Evolutionary conservation across 2,113 vertebrate genomes (phyloP).

Genomic region (Bos indicus): DNA sequence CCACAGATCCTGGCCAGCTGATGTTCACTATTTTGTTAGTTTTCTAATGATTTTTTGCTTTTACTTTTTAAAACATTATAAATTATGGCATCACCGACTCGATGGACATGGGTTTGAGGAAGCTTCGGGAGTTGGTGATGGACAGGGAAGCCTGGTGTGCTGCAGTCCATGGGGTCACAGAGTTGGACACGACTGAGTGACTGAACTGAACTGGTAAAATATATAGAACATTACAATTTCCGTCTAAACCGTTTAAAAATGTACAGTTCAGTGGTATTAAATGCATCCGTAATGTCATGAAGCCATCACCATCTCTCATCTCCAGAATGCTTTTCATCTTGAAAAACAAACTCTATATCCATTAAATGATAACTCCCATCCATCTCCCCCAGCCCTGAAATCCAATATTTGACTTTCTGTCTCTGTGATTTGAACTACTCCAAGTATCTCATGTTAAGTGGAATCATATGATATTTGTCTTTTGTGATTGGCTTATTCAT

Average conservation of each 20-base stretch:
- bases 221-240: background rate
- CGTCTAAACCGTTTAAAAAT: background rate
- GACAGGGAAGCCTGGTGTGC: background rate
- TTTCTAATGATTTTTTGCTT: background rate
- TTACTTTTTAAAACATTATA: background rate
- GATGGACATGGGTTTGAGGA: background rate
- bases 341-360: background rate
- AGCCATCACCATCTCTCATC: background rate
- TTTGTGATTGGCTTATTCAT: background rate
- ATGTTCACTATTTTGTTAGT: background rate
- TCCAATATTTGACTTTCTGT: background rate
- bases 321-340: background rate
- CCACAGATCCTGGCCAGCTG: background rate
- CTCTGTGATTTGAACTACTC: background rate
- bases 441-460: background rate
- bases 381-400: background rate
- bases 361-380: background rate
- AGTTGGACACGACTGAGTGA: background rate
- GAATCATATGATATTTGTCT: background rate
- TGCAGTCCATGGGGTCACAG: background rate
- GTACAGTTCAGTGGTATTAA: background rate
- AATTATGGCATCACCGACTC: background rate
- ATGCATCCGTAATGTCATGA: background rate
- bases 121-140: background rate
- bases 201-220: background rate